Evolutionary conservation across 2,888 invertebrate species (phyloP), one percentile per base, ranked within the genome.

Genomic region (Itoplectis maculator): DNA sequence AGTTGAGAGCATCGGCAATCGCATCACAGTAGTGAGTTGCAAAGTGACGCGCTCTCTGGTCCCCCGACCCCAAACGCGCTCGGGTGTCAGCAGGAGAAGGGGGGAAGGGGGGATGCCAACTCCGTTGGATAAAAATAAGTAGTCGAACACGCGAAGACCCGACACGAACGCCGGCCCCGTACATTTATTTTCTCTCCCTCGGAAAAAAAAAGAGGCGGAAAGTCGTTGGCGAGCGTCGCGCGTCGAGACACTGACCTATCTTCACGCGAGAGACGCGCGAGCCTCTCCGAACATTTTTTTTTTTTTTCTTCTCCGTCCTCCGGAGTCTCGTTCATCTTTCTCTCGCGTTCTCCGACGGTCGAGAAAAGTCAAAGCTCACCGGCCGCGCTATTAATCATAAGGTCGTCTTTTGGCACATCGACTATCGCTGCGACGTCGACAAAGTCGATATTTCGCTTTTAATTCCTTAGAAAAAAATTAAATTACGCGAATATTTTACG

Each of bases 211-310:
- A 45, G 15, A 45, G 40, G 49, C 40, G 37, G 37, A 49, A 69
- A 29, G 61, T 54, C 15, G 23, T 5, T 35, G 47, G n/a, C 69
- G 61, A 18, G 23, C 15, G 35, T 29, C n/a, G 8, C 42, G 59
- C 23, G 23, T 51, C 42, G 61, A 29, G 63, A 56, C 70, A 76
- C 75, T 81, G 70, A 81, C 80, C 80, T 81, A 70, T 49, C 75
- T 56, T 65, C 76, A 76, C 74, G 79, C 69, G 66, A 18, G 29
- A 29, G 29, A 29, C 29, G 29, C 29, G 29, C 29, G 29, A 29
- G 29, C 3, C 29, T 29, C 29, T 2, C n/a, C 29, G 29, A 61
- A 29, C 47, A 15, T 37, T 15, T 40, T 51, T n/a, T 40, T 40
- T 18, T 0, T 59, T 59, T n/a, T 15, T 40, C 49, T n/a, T 40